phyloP scores from a whole-genome alignment of 2,888 invertebrate species.

The Drosophila austrosaltans region DNA sequence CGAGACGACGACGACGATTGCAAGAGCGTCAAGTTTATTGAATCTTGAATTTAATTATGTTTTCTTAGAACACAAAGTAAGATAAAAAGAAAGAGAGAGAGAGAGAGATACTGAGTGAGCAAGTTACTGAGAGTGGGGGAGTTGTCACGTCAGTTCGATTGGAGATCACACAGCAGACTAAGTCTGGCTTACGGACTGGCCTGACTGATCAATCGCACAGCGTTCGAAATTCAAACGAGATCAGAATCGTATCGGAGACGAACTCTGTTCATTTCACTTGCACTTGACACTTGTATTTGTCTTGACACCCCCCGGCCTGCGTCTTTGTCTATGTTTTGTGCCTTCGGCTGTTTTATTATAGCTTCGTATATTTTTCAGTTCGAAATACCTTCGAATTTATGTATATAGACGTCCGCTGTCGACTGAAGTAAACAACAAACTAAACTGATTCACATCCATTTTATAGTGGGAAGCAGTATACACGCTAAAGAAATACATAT shows the following conservation, averaged over 20 bases:
- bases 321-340: slow-evolving; percentile 12
- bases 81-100: background rate
- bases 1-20: slow-evolving; percentile 35
- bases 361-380: background rate
- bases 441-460: slow-evolving; percentile 67
- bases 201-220: slow-evolving; percentile 27
- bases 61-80: background rate
- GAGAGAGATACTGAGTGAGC: background rate
- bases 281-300: background rate
- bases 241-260: slow-evolving; percentile 26
- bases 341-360: slow-evolving; percentile 34
- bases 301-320: background rate
- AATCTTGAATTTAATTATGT: background rate
- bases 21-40: slow-evolving; percentile 17
- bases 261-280: slow-evolving; percentile 19
- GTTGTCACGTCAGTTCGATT: slow-evolving; percentile 37
- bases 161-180: slow-evolving; percentile 54
- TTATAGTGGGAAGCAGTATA: background rate
- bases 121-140: slow-evolving; percentile 4
- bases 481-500: slow-evolving; percentile 40
- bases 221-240: slow-evolving; percentile 44
- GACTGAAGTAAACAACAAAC: slow-evolving; percentile 70
- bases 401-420: slow-evolving; percentile 62
- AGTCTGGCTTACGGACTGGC: slow-evolving; percentile 23
- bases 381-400: slow-evolving; percentile 31